Percentiles rank a stretch among this genome's conserved stretches.
Evolutionary conservation across 2,797 vertebrate genomes (phyloP).

Genomic region (Tragopan temminckii): DNA sequence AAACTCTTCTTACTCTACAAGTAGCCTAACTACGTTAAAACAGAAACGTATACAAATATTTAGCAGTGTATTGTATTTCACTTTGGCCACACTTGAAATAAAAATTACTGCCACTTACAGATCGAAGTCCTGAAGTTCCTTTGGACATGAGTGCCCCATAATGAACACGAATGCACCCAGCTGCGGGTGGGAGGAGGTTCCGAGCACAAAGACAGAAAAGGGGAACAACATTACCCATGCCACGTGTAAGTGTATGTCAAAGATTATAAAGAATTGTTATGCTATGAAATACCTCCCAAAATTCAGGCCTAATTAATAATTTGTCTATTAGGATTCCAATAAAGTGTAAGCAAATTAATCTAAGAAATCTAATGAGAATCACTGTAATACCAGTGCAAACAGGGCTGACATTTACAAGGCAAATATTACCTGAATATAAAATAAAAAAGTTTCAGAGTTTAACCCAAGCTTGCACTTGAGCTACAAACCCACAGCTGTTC

Average conservation of each 20-base stretch:
- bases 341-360: background rate
- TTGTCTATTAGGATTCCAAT: background rate
- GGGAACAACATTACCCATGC: background rate
- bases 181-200: background rate
- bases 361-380: conserved; percentile 3
- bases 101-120: background rate
- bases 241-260: background rate
- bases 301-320: conserved; percentile 2
- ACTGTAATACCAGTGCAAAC: conserved; percentile 36
- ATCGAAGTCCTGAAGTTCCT: background rate
- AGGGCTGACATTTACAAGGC: conserved; percentile 14
- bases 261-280: background rate
- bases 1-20: background rate
- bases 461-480: background rate
- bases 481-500: background rate
- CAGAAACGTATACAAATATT: background rate
- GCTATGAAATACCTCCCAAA: background rate
- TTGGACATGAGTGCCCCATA: accelerated
- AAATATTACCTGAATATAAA: conserved; percentile 30
- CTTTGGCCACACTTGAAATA: background rate
- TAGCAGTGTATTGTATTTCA: background rate
- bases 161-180: background rate
- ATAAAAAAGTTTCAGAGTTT: background rate
- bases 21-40: background rate
- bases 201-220: background rate